Conservation (phyloP, 2,888 invertebrate species). For the Drosophila barbarae region DNA sequence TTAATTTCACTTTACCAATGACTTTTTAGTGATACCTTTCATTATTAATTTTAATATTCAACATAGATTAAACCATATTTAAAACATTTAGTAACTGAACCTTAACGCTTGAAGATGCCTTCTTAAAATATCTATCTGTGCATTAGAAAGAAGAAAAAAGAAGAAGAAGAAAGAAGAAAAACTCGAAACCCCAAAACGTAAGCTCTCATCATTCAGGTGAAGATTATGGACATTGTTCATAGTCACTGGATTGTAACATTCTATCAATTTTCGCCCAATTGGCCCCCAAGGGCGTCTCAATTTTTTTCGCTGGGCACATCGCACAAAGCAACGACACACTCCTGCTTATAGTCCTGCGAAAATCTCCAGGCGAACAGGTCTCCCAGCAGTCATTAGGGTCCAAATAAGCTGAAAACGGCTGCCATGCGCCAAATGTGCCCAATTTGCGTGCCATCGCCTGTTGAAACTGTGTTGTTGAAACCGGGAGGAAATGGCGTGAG, state of each 20-base stretch:
- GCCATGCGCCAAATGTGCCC: conserved; percentile 67
- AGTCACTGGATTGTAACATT: conserved; percentile 11
- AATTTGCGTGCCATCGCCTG: conserved; percentile 51
- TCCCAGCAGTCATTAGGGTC: conserved; percentile 60
- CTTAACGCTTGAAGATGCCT: no score
- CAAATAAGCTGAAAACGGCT: conserved; percentile 56
- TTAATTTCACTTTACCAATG: no score
- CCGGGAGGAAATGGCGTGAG: conserved; percentile 20
- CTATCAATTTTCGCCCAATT: conserved; percentile 16
- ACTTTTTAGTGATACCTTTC: not conserved
- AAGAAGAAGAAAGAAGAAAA: no score
- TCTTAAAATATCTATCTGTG: no score
- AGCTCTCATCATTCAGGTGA: conserved; percentile 6
- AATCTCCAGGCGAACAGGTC: conserved; percentile 38
- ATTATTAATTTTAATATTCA: not conserved
- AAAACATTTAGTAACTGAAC: not conserved
- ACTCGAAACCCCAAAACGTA: not conserved
- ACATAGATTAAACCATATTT: not conserved
- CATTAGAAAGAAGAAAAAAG: not conserved
- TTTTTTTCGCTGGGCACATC: conserved; percentile 9
- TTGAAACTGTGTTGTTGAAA: conserved; percentile 11
- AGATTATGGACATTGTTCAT: conserved; percentile 12
- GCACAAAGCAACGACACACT: conserved; percentile 10
- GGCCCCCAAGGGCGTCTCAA: conserved; percentile 25
- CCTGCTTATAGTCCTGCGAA: conserved; percentile 20